Evolutionary conservation across 2,888 invertebrate species (phyloP).

Genomic region (Vesta saturnalis): DNA sequence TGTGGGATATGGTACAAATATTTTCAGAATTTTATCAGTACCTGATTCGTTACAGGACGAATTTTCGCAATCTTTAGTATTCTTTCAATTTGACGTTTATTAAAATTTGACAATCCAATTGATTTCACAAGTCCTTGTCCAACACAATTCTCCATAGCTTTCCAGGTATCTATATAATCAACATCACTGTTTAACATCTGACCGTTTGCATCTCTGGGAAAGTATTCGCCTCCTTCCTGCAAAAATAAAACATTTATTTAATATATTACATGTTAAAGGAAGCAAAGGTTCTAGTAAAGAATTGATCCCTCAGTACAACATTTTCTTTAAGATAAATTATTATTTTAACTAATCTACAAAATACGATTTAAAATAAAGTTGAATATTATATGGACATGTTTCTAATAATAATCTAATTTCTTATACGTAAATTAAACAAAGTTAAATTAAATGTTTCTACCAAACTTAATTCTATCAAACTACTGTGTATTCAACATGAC

Average conservation of each 20-base stretch:
- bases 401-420: too few species aligned
- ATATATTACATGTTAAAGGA: too few species aligned
- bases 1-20: conserved; percentile 14
- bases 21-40: conserved; percentile 44
- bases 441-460: too few species aligned
- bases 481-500: too few species aligned
- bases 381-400: too few species aligned
- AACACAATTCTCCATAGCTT: conserved; percentile 77
- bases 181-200: conserved; percentile 71
- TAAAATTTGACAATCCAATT: conserved; percentile 85
- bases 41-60: conserved; percentile 75
- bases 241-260: neutral
- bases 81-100: conserved; percentile 75
- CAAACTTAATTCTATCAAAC: too few species aligned
- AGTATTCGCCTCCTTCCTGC: conserved; percentile 70
- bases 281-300: too few species aligned
- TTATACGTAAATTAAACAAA: too few species aligned
- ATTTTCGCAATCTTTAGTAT: conserved; percentile 69
- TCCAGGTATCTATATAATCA: conserved; percentile 80
- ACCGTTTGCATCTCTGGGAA: conserved; percentile 70
- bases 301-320: too few species aligned
- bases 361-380: neutral
- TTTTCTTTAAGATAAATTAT: too few species aligned
- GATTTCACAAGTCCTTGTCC: conserved; percentile 72
- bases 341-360: too few species aligned